Conservation (phyloP, 2,113 vertebrate species). For the Semicossyphus pulcher region DNA sequence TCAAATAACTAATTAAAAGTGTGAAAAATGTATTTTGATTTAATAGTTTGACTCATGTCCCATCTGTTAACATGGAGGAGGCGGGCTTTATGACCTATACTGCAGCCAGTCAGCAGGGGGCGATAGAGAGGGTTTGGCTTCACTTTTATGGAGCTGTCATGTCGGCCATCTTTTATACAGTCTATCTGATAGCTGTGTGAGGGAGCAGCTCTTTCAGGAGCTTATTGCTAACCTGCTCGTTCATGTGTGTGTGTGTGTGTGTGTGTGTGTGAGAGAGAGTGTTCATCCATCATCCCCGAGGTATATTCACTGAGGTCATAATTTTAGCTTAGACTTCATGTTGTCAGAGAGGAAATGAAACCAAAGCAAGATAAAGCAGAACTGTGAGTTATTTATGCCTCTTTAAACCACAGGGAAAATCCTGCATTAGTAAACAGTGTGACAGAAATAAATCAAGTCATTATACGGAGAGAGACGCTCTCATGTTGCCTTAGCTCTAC, state of each 20-base stretch:
- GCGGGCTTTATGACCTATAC: too few species aligned
- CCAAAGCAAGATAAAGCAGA: background rate
- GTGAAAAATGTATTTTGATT: too few species aligned
- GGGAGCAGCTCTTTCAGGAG: slow-evolving; percentile 8
- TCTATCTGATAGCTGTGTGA: too few species aligned
- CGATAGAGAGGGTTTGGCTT: too few species aligned
- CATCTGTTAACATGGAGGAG: too few species aligned
- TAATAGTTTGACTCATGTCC: too few species aligned
- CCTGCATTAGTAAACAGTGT: slow-evolving; percentile 22
- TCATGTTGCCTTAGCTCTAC: background rate
- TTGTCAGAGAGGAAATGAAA: slow-evolving; percentile 15
- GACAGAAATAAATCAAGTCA: slow-evolving; percentile 29
- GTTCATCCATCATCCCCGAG: slow-evolving; percentile 35
- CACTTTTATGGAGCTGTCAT: too few species aligned
- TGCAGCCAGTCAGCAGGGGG: too few species aligned
- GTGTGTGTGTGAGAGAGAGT: too few species aligned
- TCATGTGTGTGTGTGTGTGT: slow-evolving; percentile 16
- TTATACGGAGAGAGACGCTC: slow-evolving; percentile 9
- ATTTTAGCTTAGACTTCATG: slow-evolving; percentile 14
- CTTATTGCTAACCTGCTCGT: slow-evolving; percentile 47
- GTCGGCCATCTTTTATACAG: too few species aligned
- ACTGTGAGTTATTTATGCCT: slow-evolving; percentile 2
- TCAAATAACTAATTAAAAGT: too few species aligned
- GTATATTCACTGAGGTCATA: slow-evolving; percentile 22
- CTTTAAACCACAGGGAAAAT: slow-evolving; percentile 2